Base-by-base conservation (phyloP, 2,888 invertebrate species). In the Synergus gifuensis region DNA sequence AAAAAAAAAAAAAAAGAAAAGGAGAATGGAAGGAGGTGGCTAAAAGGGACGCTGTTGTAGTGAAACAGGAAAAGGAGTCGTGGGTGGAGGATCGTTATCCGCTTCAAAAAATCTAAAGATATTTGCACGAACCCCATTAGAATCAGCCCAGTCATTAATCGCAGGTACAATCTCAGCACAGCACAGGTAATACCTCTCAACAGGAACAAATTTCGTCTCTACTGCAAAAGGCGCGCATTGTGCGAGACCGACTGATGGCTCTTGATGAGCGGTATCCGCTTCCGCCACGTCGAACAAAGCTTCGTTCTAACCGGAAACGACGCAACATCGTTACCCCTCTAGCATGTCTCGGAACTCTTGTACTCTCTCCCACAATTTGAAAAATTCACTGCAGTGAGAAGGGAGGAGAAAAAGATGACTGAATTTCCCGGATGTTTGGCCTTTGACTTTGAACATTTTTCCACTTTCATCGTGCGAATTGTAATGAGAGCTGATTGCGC, bases 191-290 rank as follows among this genome's bases (percentile, higher is more conserved):
- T 66, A 42, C 66, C 42, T 66, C 16, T 54, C 77, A 77, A 78
- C 76, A 62, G 79, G 67, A 81, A 81, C 77, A 81, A 79, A 81
- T 81, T 81, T 73, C 66, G 77, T 58, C 79, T 76, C 54, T 60
- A 73, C 54, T 66, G 67, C 36, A 60, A 62, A 54, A 28, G 76
- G 16, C 54, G 73, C 36, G 28, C 66, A 78, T 82, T 73, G 54
- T 58, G 60, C 46, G 12, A n/a, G 77, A 22, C 78, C 79, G 86
- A 84, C 87, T 88, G 89, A 89, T 90, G 88, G 87, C 88, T 86
- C 88, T 88, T 90, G 91, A 91, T 90, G 91, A 91, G 90, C 90
- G 91, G 89, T 89, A 90, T 90, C 91, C 91, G 90, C 87, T 91
- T 91, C 91, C 90, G 88, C 81, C 78, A 77, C 83, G 86, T 86